phyloP scores from a whole-genome alignment of 2,113 vertebrate species.

The Clarias batrachus region DNA sequence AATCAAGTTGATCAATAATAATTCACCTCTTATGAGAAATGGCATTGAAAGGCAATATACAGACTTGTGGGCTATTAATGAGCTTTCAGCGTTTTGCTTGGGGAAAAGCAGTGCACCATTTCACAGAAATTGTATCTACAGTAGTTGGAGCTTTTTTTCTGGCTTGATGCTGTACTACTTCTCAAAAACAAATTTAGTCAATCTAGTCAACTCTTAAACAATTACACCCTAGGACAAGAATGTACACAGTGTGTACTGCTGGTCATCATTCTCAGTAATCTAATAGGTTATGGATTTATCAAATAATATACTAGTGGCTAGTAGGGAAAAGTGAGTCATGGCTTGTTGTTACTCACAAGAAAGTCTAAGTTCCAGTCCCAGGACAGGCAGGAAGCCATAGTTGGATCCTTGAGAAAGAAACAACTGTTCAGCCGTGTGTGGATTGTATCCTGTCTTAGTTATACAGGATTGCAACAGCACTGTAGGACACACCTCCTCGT shows the following conservation, averaged over 20 bases:
- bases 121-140: too few species aligned
- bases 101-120: too few species aligned
- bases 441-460: background rate
- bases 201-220: conserved; percentile 44
- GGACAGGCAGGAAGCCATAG: background rate
- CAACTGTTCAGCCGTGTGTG: background rate
- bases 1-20: too few species aligned
- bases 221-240: conserved; percentile 15
- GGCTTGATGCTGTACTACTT: background rate
- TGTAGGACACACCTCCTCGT: background rate
- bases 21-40: too few species aligned
- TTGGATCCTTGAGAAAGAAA: background rate
- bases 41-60: too few species aligned
- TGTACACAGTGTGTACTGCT: background rate
- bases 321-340: background rate
- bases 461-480: background rate
- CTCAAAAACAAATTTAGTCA: background rate
- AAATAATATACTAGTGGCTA: background rate
- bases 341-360: background rate
- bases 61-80: too few species aligned
- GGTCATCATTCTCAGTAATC: background rate
- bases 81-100: too few species aligned
- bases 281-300: background rate
- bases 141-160: background rate
- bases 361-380: background rate